Conservation (phyloP, 2,113 vertebrate genomes). For the Petrocephalus microphthalmus region DNA sequence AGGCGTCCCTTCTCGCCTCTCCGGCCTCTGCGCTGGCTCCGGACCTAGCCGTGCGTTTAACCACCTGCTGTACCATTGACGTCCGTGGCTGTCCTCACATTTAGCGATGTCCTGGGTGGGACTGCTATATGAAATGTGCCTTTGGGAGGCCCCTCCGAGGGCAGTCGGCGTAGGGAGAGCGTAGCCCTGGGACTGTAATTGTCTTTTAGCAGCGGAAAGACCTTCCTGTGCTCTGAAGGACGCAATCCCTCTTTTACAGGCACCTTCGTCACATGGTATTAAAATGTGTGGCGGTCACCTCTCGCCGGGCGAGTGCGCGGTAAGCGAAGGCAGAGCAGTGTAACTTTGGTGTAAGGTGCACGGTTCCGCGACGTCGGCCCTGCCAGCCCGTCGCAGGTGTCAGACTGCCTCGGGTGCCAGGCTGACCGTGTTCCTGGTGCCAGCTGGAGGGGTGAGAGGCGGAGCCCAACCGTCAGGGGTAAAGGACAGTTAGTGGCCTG, state of each 20-base stretch:
- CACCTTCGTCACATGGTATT: not conserved
- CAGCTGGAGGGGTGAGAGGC: conserved; percentile 3
- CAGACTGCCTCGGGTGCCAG: not conserved
- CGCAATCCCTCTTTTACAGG: not conserved
- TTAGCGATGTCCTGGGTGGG: not conserved
- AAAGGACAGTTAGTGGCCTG: not conserved
- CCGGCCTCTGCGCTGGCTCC: conserved; percentile 40
- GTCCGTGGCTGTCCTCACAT: conserved; percentile 38
- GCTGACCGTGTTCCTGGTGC: not conserved
- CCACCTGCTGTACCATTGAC: conserved; percentile 40
- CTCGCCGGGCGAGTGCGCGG: not conserved
- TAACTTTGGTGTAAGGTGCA: not conserved
- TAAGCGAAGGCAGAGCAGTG: not conserved
- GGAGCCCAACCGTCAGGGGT: not conserved
- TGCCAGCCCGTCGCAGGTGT: not conserved
- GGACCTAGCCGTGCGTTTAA: conserved; percentile 53
- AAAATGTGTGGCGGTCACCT: not conserved
- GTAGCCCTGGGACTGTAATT: not conserved
- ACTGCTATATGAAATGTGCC: not conserved
- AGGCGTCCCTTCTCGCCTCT: conserved; percentile 22
- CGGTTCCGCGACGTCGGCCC: not conserved
- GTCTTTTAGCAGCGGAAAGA: not conserved
- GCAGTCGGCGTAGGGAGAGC: not conserved
- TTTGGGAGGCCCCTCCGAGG: not conserved
- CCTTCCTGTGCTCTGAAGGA: not conserved